Conservation (phyloP, 2,113 vertebrate genomes). For the Amia ocellicauda region DNA sequence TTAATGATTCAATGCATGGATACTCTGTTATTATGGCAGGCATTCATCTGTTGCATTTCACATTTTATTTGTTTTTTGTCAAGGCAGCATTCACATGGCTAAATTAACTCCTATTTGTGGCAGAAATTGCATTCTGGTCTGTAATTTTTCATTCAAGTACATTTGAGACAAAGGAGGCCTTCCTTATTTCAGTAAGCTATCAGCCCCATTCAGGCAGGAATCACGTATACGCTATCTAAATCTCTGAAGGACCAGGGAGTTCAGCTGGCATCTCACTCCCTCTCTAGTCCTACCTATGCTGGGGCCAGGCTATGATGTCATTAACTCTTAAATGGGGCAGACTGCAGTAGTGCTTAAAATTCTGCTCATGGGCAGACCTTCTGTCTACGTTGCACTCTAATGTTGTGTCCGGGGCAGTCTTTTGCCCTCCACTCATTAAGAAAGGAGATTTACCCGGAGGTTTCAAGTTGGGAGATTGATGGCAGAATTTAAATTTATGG, state of each 20-base stretch:
- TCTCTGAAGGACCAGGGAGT: slow-evolving; percentile 30
- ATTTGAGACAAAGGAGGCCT: slow-evolving; percentile 15
- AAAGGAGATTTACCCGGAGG: neutral
- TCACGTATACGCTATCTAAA: slow-evolving; percentile 18
- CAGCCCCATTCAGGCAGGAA: slow-evolving; percentile 6
- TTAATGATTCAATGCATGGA: slow-evolving; percentile 7
- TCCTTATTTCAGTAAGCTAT: slow-evolving; percentile 13
- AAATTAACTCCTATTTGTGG: neutral
- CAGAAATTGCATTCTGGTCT: neutral
- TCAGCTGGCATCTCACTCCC: slow-evolving; percentile 33
- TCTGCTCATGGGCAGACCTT: slow-evolving; percentile 31
- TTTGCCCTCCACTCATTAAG: slow-evolving; percentile 15
- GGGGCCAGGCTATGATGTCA: slow-evolving; percentile 32
- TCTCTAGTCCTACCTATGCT: slow-evolving; percentile 23
- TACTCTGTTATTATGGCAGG: neutral
- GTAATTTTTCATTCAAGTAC: neutral
- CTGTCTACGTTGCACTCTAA: slow-evolving; percentile 19
- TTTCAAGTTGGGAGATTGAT: slow-evolving; percentile 37
- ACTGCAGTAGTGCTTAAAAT: slow-evolving; percentile 41
- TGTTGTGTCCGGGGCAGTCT: neutral
- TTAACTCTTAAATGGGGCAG: slow-evolving; percentile 45
- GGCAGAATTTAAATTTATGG: neutral
- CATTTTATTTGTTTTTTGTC: neutral
- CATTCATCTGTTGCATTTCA: neutral
- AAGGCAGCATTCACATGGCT: neutral